Percentiles rank a stretch among this genome's conserved stretches.
Conservation (phyloP, 1,140 invertebrate species). For the Dreissena polymorpha region DNA sequence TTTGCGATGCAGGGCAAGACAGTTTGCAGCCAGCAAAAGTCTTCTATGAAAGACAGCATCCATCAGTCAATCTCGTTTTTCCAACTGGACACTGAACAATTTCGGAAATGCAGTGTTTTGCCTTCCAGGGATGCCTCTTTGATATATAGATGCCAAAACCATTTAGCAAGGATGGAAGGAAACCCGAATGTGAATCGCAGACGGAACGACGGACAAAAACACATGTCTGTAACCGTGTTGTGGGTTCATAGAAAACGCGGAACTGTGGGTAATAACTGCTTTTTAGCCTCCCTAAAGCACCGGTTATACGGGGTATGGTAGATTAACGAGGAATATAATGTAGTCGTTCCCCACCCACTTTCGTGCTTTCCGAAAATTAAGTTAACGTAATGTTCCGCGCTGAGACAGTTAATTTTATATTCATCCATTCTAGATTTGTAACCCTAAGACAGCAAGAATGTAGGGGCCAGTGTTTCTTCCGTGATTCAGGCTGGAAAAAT, state of each 20-base stretch:
- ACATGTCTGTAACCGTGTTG: constrained; percentile 34
- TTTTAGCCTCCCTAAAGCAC: constrained; percentile 10
- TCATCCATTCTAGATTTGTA: no score
- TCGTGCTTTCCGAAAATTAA: constrained; percentile 47
- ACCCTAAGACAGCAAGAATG: no score
- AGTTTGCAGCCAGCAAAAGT: no score
- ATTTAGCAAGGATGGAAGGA: constrained; percentile 31
- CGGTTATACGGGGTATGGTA: constrained; percentile 22
- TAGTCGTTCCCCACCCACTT: constrained; percentile 39
- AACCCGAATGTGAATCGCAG: constrained; percentile 18
- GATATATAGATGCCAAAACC: constrained; percentile 15
- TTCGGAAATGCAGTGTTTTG: neutral
- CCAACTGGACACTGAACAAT: no score
- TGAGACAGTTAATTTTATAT: neutral
- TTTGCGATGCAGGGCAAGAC: no score
- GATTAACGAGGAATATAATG: constrained; percentile 26
- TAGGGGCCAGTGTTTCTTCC: no score
- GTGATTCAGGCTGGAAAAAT: no score
- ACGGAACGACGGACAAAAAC: constrained; percentile 26
- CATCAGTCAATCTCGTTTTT: no score
- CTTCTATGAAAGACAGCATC: no score
- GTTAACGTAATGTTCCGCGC: constrained; percentile 22
- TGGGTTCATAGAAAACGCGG: constrained; percentile 25
- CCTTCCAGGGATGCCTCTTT: neutral
- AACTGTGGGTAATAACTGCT: constrained; percentile 20